These are phyloP conservation scores for Bombus cullumanus DNA, from an alignment of 1,140 invertebrate genomes.

Conservation along the genomic window DNA sequence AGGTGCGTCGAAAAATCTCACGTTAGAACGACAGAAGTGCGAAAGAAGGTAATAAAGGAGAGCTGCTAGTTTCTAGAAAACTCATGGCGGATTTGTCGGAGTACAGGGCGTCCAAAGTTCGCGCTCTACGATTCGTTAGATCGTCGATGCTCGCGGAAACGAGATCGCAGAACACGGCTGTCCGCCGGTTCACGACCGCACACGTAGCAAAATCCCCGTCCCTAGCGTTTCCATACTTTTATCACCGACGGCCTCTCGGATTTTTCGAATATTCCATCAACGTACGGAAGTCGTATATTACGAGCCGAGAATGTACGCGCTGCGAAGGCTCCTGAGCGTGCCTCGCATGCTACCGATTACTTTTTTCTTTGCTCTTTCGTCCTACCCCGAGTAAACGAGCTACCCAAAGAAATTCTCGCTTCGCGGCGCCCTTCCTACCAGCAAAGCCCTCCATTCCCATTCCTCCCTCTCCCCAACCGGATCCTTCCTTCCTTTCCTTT, in stretches of 20 bases:
- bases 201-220: constrained; percentile 27
- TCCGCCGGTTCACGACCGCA: constrained; percentile 22
- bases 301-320: constrained; percentile 68
- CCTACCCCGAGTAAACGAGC: constrained; percentile 45
- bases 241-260: constrained; percentile 66
- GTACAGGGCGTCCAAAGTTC: not conserved
- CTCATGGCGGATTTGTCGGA: not conserved
- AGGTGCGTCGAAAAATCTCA: not conserved
- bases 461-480: constrained; percentile 3
- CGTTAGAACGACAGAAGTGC: not conserved
- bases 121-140: not conserved
- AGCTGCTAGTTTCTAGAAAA: not conserved
- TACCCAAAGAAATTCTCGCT: constrained; percentile 4
- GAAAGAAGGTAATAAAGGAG: not conserved
- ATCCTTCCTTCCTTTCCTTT: constrained; percentile 47
- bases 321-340: constrained; percentile 66
- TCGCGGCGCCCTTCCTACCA: constrained; percentile 1
- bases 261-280: constrained; percentile 81
- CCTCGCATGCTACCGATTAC: constrained; percentile 76
- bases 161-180: not conserved
- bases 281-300: constrained; percentile 78
- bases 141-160: not conserved
- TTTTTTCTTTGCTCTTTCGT: constrained; percentile 61
- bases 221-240: constrained; percentile 69
- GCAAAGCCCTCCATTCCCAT: constrained; percentile 1